Evolutionary conservation across 2,797 vertebrate species (phyloP).

Genomic region (Coregonus ussuriensis): DNA sequence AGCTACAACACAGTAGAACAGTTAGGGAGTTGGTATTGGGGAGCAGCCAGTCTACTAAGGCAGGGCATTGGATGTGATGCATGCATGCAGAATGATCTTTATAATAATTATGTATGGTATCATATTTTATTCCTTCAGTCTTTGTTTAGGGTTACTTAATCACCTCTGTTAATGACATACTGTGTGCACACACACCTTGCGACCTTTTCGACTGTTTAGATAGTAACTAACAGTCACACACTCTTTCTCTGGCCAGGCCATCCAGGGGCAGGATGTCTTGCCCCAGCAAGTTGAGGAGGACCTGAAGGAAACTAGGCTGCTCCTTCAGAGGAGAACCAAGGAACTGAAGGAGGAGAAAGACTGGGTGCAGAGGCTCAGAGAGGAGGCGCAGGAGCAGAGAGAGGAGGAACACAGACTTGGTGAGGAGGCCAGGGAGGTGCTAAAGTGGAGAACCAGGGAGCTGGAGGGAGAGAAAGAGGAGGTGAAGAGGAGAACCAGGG

Average conservation of each 20-base stretch:
- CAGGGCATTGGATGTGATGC: no score
- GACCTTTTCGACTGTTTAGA: no score
- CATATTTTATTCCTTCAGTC: no score
- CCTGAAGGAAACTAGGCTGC: slow-evolving; percentile 50
- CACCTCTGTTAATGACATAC: no score
- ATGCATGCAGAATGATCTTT: no score
- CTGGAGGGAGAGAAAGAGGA: not conserved
- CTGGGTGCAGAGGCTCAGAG: slow-evolving; percentile 45
- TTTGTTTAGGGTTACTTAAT: no score
- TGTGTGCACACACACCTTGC: not conserved
- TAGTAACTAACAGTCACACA: not conserved
- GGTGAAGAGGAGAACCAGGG: slow-evolving; percentile 3
- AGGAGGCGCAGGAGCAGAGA: slow-evolving; percentile 38
- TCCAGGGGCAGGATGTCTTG: slow-evolving; percentile 43
- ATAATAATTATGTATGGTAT: no score
- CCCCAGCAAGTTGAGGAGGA: slow-evolving; percentile 49
- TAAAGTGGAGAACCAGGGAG: not conserved
- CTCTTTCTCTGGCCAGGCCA: slow-evolving; percentile 10
- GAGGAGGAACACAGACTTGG: slow-evolving; percentile 26
- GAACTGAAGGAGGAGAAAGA: slow-evolving; percentile 34
- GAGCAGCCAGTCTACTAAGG: no score
- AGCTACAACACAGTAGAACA: no score
- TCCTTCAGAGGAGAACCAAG: slow-evolving; percentile 30
- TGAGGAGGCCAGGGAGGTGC: not conserved
- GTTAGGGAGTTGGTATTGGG: no score